phyloP scores from a whole-genome alignment of 1,140 invertebrate genomes.

The Drosophila mayri region DNA sequence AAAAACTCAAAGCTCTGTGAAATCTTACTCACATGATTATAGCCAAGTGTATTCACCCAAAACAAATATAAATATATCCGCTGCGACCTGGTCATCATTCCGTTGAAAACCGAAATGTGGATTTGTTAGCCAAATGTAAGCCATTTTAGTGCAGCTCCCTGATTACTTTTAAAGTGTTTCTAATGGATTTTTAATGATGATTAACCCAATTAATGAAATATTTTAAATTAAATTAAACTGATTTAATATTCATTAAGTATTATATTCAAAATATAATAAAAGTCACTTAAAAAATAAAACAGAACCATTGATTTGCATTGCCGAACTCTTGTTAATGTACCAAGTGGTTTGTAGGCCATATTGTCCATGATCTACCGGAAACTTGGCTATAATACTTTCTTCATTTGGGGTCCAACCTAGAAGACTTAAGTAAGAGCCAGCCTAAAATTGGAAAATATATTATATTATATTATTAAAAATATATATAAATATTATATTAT shows the following conservation, averaged over 20 bases:
- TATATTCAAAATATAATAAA: neutral
- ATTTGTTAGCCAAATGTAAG: too few species aligned
- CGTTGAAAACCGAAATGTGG: neutral
- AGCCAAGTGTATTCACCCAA: neutral
- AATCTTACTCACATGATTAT: neutral
- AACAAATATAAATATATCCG: neutral
- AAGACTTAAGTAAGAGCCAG: constrained; percentile 6
- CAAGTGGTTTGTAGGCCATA: constrained; percentile 5
- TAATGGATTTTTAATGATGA: neutral
- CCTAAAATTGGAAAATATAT: constrained; percentile 1
- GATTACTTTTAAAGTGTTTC: neutral
- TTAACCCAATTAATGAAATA: neutral
- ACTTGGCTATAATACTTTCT: constrained; percentile 14
- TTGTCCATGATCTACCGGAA: constrained; percentile 29
- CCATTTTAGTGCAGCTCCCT: neutral
- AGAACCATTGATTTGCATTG: constrained; percentile 27
- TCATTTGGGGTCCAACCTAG: constrained; percentile 14
- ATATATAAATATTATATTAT: too few species aligned
- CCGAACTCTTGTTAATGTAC: constrained; percentile 7
- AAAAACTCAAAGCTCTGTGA: neutral
- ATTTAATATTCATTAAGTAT: neutral
- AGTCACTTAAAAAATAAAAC: constrained; percentile 18
- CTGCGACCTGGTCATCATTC: neutral
- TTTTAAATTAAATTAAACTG: neutral
- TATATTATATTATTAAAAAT: too few species aligned